These are phyloP conservation scores for Coluber constrictor DNA, from an alignment of 2,797 vertebrate genomes.

Conservation along the genomic window DNA sequence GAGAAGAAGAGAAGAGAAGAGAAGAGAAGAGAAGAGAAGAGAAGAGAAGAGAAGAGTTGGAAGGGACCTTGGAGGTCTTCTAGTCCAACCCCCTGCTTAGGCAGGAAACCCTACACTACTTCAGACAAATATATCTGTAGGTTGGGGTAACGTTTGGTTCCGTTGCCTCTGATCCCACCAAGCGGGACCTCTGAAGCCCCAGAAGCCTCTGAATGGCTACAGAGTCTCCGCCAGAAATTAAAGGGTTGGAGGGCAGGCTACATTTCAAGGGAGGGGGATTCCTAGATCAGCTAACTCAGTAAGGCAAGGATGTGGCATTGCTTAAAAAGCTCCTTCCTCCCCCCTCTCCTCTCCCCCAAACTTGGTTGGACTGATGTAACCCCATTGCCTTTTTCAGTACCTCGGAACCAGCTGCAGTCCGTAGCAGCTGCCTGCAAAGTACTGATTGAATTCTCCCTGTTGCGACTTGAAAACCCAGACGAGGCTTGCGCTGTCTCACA, in stretches of 20 bases:
- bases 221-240: not conserved
- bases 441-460: slow-evolving; percentile 93
- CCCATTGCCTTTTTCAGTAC: slow-evolving; percentile 76
- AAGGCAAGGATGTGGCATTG: not conserved
- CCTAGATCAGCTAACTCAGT: no score
- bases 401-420: slow-evolving; percentile 92
- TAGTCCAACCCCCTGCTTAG: no score
- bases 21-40: no score
- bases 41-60: no score
- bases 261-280: not conserved
- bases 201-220: not conserved
- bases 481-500: slow-evolving; percentile 99
- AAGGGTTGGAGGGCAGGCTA: no score
- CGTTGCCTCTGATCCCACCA: not conserved
- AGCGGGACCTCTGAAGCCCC: not conserved
- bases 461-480: slow-evolving; percentile 95
- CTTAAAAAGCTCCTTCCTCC: no score
- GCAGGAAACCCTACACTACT: no score
- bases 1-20: no score
- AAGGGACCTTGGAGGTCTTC: no score
- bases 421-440: slow-evolving; percentile 97
- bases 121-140: no score
- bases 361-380: not conserved
- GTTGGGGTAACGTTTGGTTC: not conserved
- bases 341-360: not conserved